phyloP scores from a whole-genome alignment of 1,140 invertebrate genomes.

The Brachionus koreanus region DNA sequence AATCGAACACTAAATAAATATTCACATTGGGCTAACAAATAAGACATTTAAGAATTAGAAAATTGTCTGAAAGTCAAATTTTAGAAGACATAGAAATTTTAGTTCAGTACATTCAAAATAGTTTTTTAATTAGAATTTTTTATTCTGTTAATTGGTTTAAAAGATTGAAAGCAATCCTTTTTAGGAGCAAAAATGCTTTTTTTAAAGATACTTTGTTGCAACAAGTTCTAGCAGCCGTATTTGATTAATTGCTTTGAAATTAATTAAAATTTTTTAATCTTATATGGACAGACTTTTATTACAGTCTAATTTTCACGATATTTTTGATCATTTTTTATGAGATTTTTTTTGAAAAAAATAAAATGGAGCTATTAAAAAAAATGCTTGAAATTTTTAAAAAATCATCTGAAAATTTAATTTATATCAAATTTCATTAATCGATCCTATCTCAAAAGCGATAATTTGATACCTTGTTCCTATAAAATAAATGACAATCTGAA shows the following conservation, averaged over 20 bases:
- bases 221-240: neutral
- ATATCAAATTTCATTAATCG: neutral
- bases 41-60: neutral
- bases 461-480: neutral
- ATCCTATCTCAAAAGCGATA: neutral
- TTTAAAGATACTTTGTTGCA: neutral
- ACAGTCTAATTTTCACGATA: neutral
- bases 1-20: neutral
- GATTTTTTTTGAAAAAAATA: neutral
- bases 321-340: neutral
- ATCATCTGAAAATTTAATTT: neutral
- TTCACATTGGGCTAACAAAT: neutral
- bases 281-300: neutral
- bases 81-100: too few species aligned
- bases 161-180: neutral
- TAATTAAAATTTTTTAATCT: neutral
- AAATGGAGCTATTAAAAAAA: neutral
- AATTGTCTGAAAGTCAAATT: neutral
- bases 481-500: neutral
- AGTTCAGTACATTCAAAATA: neutral
- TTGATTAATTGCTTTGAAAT: neutral
- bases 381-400: neutral
- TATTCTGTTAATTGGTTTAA: neutral
- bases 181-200: neutral
- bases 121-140: neutral